These are phyloP conservation scores for Xiphorhynchus erythropygius DNA, from an alignment of 2,797 vertebrate species.

Conservation along the genomic window DNA sequence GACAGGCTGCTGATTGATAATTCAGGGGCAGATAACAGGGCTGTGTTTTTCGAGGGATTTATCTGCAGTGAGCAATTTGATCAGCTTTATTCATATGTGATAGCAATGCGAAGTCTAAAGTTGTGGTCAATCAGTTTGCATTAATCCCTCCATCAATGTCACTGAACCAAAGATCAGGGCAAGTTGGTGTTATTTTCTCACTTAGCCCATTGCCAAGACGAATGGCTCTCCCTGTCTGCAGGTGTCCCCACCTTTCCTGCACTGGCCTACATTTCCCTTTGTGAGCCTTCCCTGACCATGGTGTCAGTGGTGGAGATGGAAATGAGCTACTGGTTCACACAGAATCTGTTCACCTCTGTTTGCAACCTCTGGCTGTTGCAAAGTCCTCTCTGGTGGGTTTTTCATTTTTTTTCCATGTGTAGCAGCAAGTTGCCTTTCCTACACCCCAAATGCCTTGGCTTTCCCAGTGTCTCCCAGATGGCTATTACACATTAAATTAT, in stretches of 20 bases:
- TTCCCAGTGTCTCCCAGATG: not conserved
- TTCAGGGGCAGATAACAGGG: not conserved
- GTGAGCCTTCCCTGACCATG: not conserved
- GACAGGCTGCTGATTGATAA: not conserved
- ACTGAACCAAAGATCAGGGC: not conserved
- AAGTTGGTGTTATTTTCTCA: not conserved
- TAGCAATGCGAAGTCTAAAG: conserved; percentile 22
- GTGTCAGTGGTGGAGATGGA: not conserved
- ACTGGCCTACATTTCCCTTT: rapidly evolving
- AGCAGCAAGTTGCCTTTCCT: not conserved
- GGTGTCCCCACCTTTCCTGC: not conserved
- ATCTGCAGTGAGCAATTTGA: conserved; percentile 1
- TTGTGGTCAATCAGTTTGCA: conserved; percentile 55
- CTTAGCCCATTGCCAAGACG: not conserved
- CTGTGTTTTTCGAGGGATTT: not conserved
- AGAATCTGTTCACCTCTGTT: not conserved
- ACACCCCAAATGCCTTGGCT: not conserved
- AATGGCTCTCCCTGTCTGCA: not conserved
- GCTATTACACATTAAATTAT: conserved; percentile 9
- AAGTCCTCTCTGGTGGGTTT: not conserved
- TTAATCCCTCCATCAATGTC: conserved; percentile 48
- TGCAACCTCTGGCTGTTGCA: not conserved
- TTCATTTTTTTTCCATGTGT: rapidly evolving
- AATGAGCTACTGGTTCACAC: not conserved
- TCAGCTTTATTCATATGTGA: conserved; percentile 53